Evolutionary conservation across 1,140 invertebrate species (phyloP).

Genomic region (Tenebrio molitor): DNA sequence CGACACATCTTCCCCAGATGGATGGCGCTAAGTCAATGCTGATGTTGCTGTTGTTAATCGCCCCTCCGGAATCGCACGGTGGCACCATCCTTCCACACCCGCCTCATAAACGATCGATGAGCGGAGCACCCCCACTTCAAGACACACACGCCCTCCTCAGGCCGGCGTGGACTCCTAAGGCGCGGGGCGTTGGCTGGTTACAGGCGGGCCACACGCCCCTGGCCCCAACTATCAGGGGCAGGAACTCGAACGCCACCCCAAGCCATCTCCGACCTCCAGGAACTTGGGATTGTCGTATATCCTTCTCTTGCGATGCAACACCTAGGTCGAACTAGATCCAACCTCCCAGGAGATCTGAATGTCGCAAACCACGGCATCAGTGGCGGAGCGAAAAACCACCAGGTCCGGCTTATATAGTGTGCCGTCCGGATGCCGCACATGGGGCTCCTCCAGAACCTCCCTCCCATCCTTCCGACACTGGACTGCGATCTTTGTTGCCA

Average conservation of each 20-base stretch:
- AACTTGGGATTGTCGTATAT: conserved; percentile 47
- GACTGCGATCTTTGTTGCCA: conserved; percentile 14
- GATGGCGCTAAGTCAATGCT: no score
- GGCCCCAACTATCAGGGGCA: no score
- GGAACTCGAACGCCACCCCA: conserved; percentile 24
- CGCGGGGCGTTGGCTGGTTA: no score
- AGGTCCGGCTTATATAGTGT: conserved; percentile 49
- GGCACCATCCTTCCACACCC: no score
- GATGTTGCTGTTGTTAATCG: no score
- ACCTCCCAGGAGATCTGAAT: conserved; percentile 53
- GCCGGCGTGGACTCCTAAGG: no score
- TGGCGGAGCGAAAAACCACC: no score
- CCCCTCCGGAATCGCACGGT: no score
- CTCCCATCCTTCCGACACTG: conserved; percentile 5
- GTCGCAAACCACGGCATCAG: conserved; percentile 10
- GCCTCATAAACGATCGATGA: no score
- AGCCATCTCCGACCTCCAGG: conserved; percentile 43
- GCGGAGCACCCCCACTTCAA: background rate
- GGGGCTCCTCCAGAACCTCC: background rate
- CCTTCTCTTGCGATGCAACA: conserved; percentile 29
- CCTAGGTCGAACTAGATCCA: background rate
- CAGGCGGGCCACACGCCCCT: conserved; percentile 45
- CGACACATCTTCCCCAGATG: no score
- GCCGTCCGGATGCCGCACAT: conserved; percentile 23
- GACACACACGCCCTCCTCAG: background rate